phyloP scores from a whole-genome alignment of 2,888 invertebrate species.

The Macrophya alboannulata region DNA sequence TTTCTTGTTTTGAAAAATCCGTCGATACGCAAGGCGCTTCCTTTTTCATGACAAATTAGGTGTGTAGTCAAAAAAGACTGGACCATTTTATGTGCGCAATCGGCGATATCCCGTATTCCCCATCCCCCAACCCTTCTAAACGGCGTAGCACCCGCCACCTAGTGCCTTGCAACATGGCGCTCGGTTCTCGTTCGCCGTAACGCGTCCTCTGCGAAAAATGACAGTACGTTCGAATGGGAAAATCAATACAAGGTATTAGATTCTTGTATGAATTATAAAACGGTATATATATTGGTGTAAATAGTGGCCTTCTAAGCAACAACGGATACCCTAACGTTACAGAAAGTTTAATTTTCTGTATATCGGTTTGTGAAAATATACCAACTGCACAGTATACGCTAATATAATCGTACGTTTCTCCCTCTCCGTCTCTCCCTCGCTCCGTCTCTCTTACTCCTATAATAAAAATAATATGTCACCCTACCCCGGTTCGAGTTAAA shows the following conservation, averaged over 20 bases:
- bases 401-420: background rate
- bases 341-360: background rate
- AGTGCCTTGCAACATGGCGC: conserved; percentile 66
- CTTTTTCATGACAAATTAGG: background rate
- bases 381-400: background rate
- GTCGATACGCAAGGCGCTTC: background rate
- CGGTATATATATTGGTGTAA: background rate
- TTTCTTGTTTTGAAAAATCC: background rate
- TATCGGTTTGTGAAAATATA: background rate
- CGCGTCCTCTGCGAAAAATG: conserved; percentile 63
- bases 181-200: conserved; percentile 59
- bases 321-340: background rate
- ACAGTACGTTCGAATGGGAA: conserved; percentile 57
- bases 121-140: conserved; percentile 7
- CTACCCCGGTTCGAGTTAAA: conserved; percentile 72
- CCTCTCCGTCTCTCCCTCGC: background rate
- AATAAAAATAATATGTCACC: conserved; percentile 50
- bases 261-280: background rate
- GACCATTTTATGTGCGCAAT: background rate
- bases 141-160: conserved; percentile 46
- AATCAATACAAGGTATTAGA: conserved; percentile 55
- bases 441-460: background rate
- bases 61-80: background rate
- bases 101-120: background rate
- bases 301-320: background rate